Evolutionary conservation across 2,797 vertebrate genomes (phyloP), one percentile per base, ranked within the genome.

Genomic region (Falco berigora): DNA sequence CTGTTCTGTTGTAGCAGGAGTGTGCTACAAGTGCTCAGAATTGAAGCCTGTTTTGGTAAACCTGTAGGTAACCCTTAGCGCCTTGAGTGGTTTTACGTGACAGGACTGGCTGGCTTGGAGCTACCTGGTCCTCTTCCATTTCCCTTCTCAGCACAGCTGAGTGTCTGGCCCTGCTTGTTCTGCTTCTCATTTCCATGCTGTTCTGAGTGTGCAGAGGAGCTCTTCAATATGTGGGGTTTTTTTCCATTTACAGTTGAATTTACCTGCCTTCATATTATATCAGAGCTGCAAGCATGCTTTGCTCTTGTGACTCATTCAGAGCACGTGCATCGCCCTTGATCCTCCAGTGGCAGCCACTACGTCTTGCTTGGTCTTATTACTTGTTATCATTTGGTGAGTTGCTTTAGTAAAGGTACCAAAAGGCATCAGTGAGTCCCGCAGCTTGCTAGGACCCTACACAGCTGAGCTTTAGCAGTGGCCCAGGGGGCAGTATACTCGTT

Each of bases 251-350:
- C 23, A 12, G 21, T 10, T 56, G 59, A 63, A 49, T 50, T 62
- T 82, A 28, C 22, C 7, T 53, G 25, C 12, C 24, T 72, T 81
- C 49, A 11, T 61, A 10, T 23, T 52, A 18, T 40, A 19, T 82
- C 30, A 52, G n/a, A 73, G 9, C 36, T 82, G 38, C 22, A 64
- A 59, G 55, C 5, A 3, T 16, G 10, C 6, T 64, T 90, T 66
- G 28, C 8, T 75, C 10, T 42, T 74, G 18, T 47, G 23, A 52
- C 18, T 14, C 0, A 1, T 50, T 67, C 10, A 7, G 72, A 94
- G 40, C 28, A 34, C 12, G 72, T 0, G 0, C 4, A 47, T 50
- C 18, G 40, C 21, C 11, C 38, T 46, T 52, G 9, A 21, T 73
- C 17, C 32, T 59, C 79, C 80, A 64, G 38, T 34, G 55, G 21